Evolutionary conservation across 1,140 invertebrate genomes (phyloP).

Genomic region (Meloidogyne chitwoodi): DNA sequence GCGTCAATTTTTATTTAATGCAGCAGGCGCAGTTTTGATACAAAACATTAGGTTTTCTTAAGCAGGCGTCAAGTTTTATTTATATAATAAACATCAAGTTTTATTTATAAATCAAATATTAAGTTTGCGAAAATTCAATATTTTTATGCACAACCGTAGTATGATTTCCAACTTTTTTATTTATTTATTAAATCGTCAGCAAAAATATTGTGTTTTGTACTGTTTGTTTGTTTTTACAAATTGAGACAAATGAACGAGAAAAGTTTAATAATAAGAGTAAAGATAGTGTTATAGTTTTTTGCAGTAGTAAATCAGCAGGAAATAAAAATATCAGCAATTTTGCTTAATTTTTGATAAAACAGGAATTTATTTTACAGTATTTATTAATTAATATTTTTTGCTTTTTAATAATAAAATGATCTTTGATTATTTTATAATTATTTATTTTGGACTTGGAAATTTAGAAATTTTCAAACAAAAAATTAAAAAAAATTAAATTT

Average conservation of each 20-base stretch:
- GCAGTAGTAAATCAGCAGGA: neutral
- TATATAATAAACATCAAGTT: too few relatives aligned
- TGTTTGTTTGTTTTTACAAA: neutral
- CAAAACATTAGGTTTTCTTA: too few relatives aligned
- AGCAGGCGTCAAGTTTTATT: too few relatives aligned
- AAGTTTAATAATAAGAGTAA: neutral
- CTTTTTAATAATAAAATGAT: neutral
- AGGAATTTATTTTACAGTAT: neutral
- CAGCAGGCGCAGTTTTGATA: too few relatives aligned
- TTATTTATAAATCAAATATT: too few relatives aligned
- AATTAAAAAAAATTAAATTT: neutral
- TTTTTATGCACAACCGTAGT: neutral
- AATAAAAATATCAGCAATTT: neutral
- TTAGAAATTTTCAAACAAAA: too few relatives aligned
- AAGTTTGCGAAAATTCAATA: too few relatives aligned
- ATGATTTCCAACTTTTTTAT: neutral
- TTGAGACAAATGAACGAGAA: neutral
- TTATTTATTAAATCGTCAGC: neutral
- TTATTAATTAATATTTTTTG: neutral
- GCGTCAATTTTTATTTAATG: too few relatives aligned
- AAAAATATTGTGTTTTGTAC: neutral
- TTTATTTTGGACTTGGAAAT: neutral
- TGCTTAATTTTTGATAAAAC: neutral
- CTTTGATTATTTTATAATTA: neutral
- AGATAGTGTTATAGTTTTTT: neutral